A percentile compares a stretch with the other conserved stretches of the same genome.
Conservation (phyloP, 92 coral and sea anemone species). For the Desmophyllum pertusum region DNA sequence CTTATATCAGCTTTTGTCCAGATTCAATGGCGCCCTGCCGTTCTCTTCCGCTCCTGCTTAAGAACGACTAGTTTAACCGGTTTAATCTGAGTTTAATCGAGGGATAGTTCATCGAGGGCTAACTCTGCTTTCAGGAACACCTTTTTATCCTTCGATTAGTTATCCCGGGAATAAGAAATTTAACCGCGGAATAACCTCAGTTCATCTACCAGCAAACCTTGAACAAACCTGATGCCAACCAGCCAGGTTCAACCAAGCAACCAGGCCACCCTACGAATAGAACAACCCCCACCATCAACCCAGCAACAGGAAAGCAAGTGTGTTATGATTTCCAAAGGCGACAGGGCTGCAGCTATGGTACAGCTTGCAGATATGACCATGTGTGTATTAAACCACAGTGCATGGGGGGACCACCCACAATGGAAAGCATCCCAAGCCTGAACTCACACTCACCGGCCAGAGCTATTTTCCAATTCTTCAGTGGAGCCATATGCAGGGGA, state of each 20-base stretch:
- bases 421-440: constrained; percentile 38
- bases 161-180: no score
- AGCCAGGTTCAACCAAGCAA: constrained; percentile 23
- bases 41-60: no score
- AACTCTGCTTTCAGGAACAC: no score
- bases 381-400: no score
- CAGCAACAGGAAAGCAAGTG: constrained; percentile 43
- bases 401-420: constrained; percentile 27
- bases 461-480: constrained; percentile 42
- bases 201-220: constrained; percentile 37
- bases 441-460: constrained; percentile 44
- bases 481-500: constrained; percentile 33
- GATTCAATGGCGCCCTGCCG: no score
- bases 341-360: constrained; percentile 47
- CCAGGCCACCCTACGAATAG: constrained; percentile 9
- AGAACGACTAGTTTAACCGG: no score
- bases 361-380: constrained; percentile 29
- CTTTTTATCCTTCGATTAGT: no score
- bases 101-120: no score
- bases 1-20: no score
- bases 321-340: constrained; percentile 38
- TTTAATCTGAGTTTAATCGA: no score
- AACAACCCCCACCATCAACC: no score
- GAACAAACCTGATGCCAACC: constrained; percentile 25
- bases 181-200: no score